Base-by-base conservation (phyloP, 2,888 invertebrate genomes). In the Eledona agricola region DNA sequence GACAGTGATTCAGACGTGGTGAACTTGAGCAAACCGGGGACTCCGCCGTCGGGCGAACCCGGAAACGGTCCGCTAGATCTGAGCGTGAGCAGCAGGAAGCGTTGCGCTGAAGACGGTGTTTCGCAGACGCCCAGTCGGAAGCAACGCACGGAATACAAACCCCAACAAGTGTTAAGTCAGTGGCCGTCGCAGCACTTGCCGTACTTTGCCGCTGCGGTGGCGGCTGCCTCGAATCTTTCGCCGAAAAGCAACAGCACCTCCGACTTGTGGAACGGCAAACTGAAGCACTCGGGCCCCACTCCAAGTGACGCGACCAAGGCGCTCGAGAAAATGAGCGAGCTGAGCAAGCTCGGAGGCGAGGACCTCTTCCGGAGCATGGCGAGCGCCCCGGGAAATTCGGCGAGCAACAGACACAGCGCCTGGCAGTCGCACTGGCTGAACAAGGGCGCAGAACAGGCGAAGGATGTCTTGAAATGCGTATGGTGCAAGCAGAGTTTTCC, bases 351-450 rank as follows among this genome's bases (percentile, higher is more conserved):
- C 16, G 90, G 91, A 2, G 90, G 92, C 0, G 90, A 89, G 56
- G 88, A 88, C 67, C 76, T 89, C 6, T 89, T 87, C 69, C 78
- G 88, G 62, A 82, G 84, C 6, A 82, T 84, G 65, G 72, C 77
- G n/a, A 81, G 81, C 61, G 68, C 82, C 1, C 67, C 68, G 7
- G 77, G 78, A 4, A 80, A 80, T 23, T 79, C 81, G 1, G 77
- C 80, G 1, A 77, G 74, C 25, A 90, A 89, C 9, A 80, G 92
- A 1, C 92, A 92, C 73, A 92, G 91, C 60, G 94, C 95, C 7
- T 95, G 97, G 90, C 97, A 97, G 71, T 96, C 96, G 1, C 96
- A 97, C 73, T 97, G 97, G 97, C 79, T 97, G 46, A 96, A 92
- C 79, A 96, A 93, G 72, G 95, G 94, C 3, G 93, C 95, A 1